A percentile compares a stretch with the other conserved stretches of the same genome.
Conservation (phyloP, 2,888 invertebrate species). For the Dendrolimus houi region DNA sequence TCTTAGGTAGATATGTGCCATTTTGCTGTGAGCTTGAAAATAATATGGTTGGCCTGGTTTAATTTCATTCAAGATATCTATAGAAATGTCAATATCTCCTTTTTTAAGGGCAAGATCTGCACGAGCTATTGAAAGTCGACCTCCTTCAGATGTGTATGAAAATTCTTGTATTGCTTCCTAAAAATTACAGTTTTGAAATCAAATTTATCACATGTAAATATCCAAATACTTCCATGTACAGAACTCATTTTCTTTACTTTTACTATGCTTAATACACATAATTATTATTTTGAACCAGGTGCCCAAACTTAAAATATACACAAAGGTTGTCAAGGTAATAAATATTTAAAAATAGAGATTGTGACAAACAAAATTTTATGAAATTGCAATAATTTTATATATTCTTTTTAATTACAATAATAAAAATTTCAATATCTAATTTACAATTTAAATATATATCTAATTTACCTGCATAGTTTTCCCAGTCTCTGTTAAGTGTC, state of each 20-base stretch:
- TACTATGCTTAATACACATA: no score
- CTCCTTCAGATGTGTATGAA: conserved; percentile 89
- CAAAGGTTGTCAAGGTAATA: no score
- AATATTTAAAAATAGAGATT: no score
- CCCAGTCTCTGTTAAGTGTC: conserved; percentile 86
- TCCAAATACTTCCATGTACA: neutral
- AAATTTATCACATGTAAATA: neutral
- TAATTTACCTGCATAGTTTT: conserved; percentile 88
- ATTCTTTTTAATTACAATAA: no score
- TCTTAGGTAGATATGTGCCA: conserved; percentile 93
- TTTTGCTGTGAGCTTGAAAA: conserved; percentile 82
- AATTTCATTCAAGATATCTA: conserved; percentile 86
- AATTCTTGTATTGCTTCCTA: conserved; percentile 81
- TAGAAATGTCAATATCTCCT: conserved; percentile 88
- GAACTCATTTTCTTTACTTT: neutral
- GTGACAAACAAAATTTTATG: no score
- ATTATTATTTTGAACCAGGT: no score
- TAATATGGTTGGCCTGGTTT: conserved; percentile 90
- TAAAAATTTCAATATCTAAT: neutral
- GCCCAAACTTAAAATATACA: no score
- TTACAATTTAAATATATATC: no score
- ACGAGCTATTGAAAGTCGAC: conserved; percentile 87
- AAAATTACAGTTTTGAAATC: conserved; percentile 9
- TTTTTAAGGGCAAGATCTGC: conserved; percentile 89
- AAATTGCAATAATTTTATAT: no score